phyloP scores from a whole-genome alignment of 2,888 invertebrate species.

The Ormyrus nitidulus region DNA sequence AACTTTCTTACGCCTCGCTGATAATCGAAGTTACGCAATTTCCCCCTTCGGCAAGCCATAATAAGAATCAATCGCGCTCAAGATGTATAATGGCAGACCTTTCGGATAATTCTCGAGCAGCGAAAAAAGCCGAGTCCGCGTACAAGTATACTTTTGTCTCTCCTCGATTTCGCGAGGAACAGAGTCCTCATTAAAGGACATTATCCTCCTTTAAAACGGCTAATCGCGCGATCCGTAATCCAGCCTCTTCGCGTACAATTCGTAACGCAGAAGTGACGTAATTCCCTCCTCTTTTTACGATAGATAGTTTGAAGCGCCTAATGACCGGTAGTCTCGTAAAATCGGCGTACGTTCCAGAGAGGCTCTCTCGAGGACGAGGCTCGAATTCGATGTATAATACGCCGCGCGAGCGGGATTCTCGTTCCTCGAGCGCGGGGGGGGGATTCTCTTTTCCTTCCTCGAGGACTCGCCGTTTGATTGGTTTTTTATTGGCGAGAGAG shows the following conservation, averaged over 20 bases:
- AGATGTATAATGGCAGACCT: no score
- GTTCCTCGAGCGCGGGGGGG: not conserved
- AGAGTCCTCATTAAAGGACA: slow-evolving; percentile 6
- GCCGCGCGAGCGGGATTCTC: not conserved
- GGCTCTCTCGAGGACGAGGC: no score
- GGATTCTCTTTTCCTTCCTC: not conserved
- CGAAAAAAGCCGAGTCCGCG: no score
- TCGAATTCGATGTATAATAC: not conserved
- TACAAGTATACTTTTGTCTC: not conserved
- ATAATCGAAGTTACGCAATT: no score
- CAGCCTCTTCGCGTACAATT: slow-evolving; percentile 4
- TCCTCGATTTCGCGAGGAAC: no score
- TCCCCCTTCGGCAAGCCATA: no score
- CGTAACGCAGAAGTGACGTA: slow-evolving; percentile 22
- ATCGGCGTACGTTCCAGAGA: slow-evolving; percentile 23
- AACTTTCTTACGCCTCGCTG: no score
- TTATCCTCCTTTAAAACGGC: slow-evolving; percentile 22
- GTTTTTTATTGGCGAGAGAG: not conserved
- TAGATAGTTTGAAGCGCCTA: not conserved
- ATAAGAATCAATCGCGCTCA: no score
- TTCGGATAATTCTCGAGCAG: no score
- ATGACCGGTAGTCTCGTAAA: slow-evolving; percentile 36
- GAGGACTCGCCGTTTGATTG: not conserved
- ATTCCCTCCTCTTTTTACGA: slow-evolving; percentile 30
- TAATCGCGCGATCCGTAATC: slow-evolving; percentile 16